A percentile compares a stretch with the other conserved stretches of the same genome.
phyloP scores from a whole-genome alignment of 2,888 invertebrate genomes.

The Acleris cristana region DNA sequence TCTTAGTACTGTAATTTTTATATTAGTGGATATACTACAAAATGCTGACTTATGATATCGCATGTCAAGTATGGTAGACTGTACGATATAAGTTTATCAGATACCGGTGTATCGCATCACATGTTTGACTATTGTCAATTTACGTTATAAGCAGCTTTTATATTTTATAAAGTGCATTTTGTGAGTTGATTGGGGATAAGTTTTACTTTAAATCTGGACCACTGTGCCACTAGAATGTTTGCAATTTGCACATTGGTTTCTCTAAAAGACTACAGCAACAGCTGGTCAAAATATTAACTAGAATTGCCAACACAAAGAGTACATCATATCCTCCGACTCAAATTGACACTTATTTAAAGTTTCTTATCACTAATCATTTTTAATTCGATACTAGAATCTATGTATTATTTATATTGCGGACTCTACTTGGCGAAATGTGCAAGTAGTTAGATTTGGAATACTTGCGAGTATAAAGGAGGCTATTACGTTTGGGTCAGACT shows the following conservation, averaged over 20 bases:
- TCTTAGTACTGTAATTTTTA: conserved; percentile 71
- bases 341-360: too few relatives aligned
- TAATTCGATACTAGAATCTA: conserved; percentile 21
- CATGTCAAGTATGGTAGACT: conserved; percentile 6
- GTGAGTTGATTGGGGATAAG: too few relatives aligned
- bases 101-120: conserved; percentile 1
- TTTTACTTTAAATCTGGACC: too few relatives aligned
- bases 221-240: too few relatives aligned
- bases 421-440: conserved; percentile 19
- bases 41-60: conserved; percentile 45
- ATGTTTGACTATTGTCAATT: conserved; percentile 35
- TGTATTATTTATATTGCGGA: conserved; percentile 29
- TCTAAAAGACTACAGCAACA: too few relatives aligned
- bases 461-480: conserved; percentile 60
- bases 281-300: too few relatives aligned
- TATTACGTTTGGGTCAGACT: conserved; percentile 60
- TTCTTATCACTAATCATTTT: too few relatives aligned
- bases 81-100: neutral
- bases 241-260: too few relatives aligned
- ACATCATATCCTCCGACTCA: too few relatives aligned
- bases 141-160: conserved; percentile 58
- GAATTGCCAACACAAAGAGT: too few relatives aligned
- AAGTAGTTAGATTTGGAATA: conserved; percentile 36
- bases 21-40: conserved; percentile 54
- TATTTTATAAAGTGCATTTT: conserved; percentile 36